Percentiles rank a stretch among this genome's conserved stretches.
phyloP scores from a whole-genome alignment of 2,113 vertebrate genomes.

The Alexandromys fortis region DNA sequence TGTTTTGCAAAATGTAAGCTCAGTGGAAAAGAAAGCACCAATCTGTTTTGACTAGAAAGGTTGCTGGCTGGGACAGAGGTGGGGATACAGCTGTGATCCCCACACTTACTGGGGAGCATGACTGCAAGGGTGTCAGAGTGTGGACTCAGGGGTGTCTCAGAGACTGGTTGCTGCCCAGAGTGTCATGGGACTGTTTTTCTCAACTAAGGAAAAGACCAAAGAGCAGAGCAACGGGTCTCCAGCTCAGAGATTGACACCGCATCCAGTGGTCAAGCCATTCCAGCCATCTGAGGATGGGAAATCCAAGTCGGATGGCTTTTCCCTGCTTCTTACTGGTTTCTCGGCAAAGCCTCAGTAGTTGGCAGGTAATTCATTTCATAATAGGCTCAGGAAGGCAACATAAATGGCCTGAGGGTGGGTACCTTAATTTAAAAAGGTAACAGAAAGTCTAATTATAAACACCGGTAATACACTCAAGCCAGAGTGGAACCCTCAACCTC shows the following conservation, averaged over 20 bases:
- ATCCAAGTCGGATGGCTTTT: neutral
- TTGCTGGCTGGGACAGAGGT: neutral
- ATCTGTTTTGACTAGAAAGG: constrained; percentile 51
- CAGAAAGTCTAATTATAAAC: constrained; percentile 19
- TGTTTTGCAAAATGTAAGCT: constrained; percentile 60
- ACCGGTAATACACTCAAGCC: neutral
- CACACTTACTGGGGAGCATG: neutral
- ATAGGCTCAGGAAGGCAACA: constrained; percentile 26
- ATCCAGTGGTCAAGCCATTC: neutral
- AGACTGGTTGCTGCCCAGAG: neutral
- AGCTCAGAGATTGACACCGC: neutral
- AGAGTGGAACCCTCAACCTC: neutral
- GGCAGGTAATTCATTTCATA: constrained; percentile 1
- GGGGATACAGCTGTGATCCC: neutral
- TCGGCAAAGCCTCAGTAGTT: neutral
- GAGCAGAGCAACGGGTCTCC: neutral
- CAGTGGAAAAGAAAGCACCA: neutral
- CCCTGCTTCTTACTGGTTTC: neutral
- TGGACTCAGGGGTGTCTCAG: neutral
- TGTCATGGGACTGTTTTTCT: neutral
- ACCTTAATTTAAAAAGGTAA: constrained; percentile 27
- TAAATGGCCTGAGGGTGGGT: neutral
- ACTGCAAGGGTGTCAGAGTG: neutral
- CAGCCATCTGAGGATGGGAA: neutral
- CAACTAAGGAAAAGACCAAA: constrained; percentile 15